Evolutionary conservation across 1,140 invertebrate genomes (phyloP).

Genomic region (Ceratina calcarata): DNA sequence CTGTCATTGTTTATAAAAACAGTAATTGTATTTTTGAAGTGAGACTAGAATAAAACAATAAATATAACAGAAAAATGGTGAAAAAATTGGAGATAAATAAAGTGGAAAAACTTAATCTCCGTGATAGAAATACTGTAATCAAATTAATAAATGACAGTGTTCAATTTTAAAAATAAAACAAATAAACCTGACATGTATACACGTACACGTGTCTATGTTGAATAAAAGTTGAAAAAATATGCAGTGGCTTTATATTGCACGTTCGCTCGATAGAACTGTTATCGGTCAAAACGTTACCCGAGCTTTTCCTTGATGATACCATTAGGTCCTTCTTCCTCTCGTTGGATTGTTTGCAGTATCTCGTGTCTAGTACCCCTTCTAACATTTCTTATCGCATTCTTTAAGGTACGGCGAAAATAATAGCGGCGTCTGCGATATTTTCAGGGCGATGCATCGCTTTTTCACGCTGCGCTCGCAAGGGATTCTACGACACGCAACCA

Average conservation of each 20-base stretch:
- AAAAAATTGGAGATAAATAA: too few species aligned
- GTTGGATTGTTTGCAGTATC: conserved; percentile 31
- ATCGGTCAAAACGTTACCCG: neutral
- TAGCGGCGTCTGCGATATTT: conserved; percentile 52
- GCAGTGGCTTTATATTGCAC: neutral
- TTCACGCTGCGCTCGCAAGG: conserved; percentile 17
- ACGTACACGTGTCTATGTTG: too few species aligned
- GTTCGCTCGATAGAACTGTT: neutral
- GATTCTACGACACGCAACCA: conserved; percentile 35
- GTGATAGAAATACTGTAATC: too few species aligned
- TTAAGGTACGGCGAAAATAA: conserved; percentile 40
- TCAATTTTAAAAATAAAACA: too few species aligned
- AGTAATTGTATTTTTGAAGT: neutral
- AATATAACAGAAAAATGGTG: too few species aligned
- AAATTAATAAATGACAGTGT: too few species aligned
- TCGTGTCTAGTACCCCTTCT: neutral
- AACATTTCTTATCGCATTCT: conserved; percentile 39
- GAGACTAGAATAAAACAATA: neutral
- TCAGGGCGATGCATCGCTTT: conserved; percentile 54
- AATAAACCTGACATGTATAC: too few species aligned
- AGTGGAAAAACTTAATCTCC: too few species aligned
- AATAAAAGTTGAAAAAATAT: neutral
- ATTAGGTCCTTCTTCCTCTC: conserved; percentile 4
- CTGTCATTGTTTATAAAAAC: neutral
- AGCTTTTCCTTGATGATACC: conserved; percentile 6